phyloP scores from a whole-genome alignment of 2,888 invertebrate species.

The Plagodis pulveraria region DNA sequence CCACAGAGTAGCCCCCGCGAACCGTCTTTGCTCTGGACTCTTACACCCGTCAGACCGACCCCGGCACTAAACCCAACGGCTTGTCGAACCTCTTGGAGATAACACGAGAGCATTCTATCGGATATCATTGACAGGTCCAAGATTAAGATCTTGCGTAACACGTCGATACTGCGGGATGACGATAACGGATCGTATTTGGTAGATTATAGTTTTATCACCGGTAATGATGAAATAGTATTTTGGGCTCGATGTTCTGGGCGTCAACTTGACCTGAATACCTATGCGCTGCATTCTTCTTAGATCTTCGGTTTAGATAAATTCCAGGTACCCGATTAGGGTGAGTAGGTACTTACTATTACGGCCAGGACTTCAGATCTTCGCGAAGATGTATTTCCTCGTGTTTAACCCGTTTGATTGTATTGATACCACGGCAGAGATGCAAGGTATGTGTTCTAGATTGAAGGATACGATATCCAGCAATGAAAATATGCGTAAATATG shows the following conservation, averaged over 20 bases:
- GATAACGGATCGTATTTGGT: conserved; percentile 43
- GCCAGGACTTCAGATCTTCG: no score
- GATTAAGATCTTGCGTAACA: conserved; percentile 76
- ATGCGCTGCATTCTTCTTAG: no score
- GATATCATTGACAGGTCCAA: conserved; percentile 72
- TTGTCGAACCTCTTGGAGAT: conserved; percentile 57
- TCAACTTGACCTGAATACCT: conserved; percentile 27
- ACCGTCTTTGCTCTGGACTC: conserved; percentile 45
- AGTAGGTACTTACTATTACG: no score
- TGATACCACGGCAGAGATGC: no score
- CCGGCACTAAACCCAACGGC: conserved; percentile 50
- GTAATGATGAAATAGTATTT: conserved; percentile 61
- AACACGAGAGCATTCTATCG: conserved; percentile 61
- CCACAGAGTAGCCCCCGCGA: conserved; percentile 52
- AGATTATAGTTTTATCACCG: conserved; percentile 59
- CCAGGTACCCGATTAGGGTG: no score
- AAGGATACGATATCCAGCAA: no score
- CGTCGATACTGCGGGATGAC: conserved; percentile 54
- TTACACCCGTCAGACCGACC: conserved; percentile 27
- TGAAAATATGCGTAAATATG: no score
- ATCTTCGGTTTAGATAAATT: no score
- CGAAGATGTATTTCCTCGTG: no score
- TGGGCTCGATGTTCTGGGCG: conserved; percentile 27
- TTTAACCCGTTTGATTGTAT: no score
- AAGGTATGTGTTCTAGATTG: no score